phyloP scores from a whole-genome alignment of 1,140 invertebrate species.

The Streblospio benedicti region DNA sequence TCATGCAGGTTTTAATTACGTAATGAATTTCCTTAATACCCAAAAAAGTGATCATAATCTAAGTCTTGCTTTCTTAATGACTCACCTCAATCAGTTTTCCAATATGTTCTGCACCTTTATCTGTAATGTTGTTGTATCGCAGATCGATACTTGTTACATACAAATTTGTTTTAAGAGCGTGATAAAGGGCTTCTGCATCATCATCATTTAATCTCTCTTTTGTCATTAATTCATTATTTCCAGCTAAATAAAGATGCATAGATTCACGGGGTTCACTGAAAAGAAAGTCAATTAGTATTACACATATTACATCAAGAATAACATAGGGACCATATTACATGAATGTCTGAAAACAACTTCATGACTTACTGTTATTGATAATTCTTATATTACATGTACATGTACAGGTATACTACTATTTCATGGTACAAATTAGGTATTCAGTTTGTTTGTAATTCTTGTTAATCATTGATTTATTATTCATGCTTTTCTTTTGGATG shows the following conservation, averaged over 20 bases:
- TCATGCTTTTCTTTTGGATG: too few relatives aligned
- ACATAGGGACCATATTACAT: too few relatives aligned
- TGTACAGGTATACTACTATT: too few relatives aligned
- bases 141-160: slow-evolving; percentile 40
- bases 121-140: slow-evolving; percentile 42
- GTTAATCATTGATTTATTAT: too few relatives aligned
- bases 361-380: too few relatives aligned
- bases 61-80: background rate
- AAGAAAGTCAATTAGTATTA: too few relatives aligned
- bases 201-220: slow-evolving; percentile 30
- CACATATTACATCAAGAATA: too few relatives aligned
- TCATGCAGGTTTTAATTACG: background rate
- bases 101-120: slow-evolving; percentile 33
- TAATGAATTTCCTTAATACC: background rate
- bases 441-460: too few relatives aligned
- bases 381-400: too few relatives aligned
- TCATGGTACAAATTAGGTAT: too few relatives aligned
- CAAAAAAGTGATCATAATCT: background rate
- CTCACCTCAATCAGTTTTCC: slow-evolving; percentile 34
- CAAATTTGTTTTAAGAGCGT: slow-evolving; percentile 33
- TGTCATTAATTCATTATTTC: slow-evolving; percentile 39
- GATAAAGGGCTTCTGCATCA: slow-evolving; percentile 34
- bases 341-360: too few relatives aligned
- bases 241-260: slow-evolving; percentile 43
- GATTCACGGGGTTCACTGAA: slow-evolving; percentile 1